Evolutionary conservation across 2,797 vertebrate genomes (phyloP), one percentile per base, ranked within the genome.

Genomic region (Sylvilagus floridanus): DNA sequence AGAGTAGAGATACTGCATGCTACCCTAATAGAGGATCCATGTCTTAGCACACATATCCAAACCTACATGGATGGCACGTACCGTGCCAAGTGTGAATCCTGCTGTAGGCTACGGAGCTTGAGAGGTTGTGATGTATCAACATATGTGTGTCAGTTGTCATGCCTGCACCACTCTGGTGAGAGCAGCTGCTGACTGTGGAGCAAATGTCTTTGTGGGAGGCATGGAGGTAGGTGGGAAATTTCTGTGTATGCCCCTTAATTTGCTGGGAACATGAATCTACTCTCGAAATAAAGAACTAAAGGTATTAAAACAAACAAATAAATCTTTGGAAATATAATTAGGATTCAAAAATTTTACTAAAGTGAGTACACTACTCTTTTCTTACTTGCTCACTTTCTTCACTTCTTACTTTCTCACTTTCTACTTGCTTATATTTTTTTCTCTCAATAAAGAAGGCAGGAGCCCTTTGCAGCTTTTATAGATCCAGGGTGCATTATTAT

Each of bases 401-500:
- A 19, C 68, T 89, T 90, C 26, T 89, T 12, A 65, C 54, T 32
- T 47, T 77, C 14, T 57, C 22, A 7, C 6, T 28, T 65, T 63
- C 28, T 52, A 90, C 30, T 47, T 76, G 72, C 7, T 73, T 86
- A 89, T 35, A 52, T 66, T 26, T 75, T 78, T 85, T 88, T 0
- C 62, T 84, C 84, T 4, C 32, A 93, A 22, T 62, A 93, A 86
- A 60, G 5, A 68, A 92, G 19, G 57, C 21, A 88, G 50, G 63
- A 76, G 13, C 4, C 60, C 32, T 93, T 91, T n/a, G 16, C 6
- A 93, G 35, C 11, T 68, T 84, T 60, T 17, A 65, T 66, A 76
- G 21, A 91, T 68, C 86, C 13, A 14, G 8, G n/a, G 47, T 83
- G n/a, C 57, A 32, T 54, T 81, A 91, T 78, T 81, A 92, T 37